Evolutionary conservation across 2,888 invertebrate species (phyloP), one percentile per base, ranked within the genome.

Genomic region (Cenopis cana): DNA sequence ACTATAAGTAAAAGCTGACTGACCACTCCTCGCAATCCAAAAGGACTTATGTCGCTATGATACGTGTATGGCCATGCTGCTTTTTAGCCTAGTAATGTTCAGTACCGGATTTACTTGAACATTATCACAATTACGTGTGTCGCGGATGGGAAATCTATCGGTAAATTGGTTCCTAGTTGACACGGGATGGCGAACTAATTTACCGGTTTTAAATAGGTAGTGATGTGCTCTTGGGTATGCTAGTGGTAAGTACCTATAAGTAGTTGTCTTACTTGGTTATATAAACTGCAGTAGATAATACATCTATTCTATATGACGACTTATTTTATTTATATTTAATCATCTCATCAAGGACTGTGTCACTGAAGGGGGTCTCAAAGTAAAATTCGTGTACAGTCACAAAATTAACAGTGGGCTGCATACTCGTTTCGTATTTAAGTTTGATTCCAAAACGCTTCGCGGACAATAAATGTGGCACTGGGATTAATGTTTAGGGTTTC

Each of bases 1-100:
- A 75, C 79, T 85, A 64, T 38, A 92, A 93, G 93, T 93, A 91
- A 91, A 91, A 93, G 91, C 90, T 79, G 88, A 86, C 87, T 77
- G 83, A 81, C 79, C 75, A 77, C 10, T 11, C 36, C 12, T 18
- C 1, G 4, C 14, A 20, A 14, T 3, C 10, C 20, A 24, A 59
- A 59, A 20, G 38, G 20, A 38, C 57, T 6, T 38, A 20, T 12
- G 57, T 38, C 4, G 12, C 0, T 20, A 38, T 12, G 12, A 18
- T 0, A 18, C 8, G 3, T 8, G 6, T 57, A 20, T 38, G 18
- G 2, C 18, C 18, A 57, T 38, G 36, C 57, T 2, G 12, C 57
- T 36, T 57, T 38, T 38, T 24, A 59, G n/a, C 2, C n/a, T 9
- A n/a, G 41, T n/a, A 6, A 18, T 1, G 17, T 10, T 18, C 20